Evolutionary conservation across 1,140 invertebrate species (phyloP), one percentile per base, ranked within the genome.

Genomic region (Magallana ariakensis): DNA sequence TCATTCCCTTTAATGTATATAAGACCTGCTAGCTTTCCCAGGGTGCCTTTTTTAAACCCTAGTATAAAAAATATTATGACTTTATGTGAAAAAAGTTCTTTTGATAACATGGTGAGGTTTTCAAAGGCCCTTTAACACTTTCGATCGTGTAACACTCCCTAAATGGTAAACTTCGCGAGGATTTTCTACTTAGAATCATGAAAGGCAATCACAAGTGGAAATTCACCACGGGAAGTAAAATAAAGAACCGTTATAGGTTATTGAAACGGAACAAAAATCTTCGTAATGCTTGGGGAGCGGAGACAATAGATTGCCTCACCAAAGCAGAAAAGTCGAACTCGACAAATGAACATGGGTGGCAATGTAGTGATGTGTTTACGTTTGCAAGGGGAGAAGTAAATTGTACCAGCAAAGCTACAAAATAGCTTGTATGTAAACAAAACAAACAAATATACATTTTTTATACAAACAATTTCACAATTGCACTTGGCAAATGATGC

Each of bases 71-170:
- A 75, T 75, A 75, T 75, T 75, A 75, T 75, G 66, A 75, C 33
- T 75, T 75, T 75, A 19, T 75, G 33, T 75, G 66, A 11, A 26
- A 75, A 26, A 75, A 75, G 22, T 75, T 75, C 66, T 75, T 75
- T 75, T 75, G 66, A 75, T 26, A 22, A 75, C 66, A 26, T 75
- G 66, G 66, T 19, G 66, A 26, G 66, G 26, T 26, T 75, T 75
- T 75, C 22, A 75, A 75, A 75, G 33, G 66, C 9, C 66, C 9
- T 75, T 75, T 75, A 75, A 26, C 66, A 75, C 66, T 75, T 75
- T 75, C 66, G 66, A 75, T 75, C 66, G 66, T 75, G 66, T 75
- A 75, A 75, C 66, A 75, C 66, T 75, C 66, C 66, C 66, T 75
- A 75, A 75, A 75, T 75, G 66, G 66, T 75, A 75, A 75, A 75